phyloP scores from a whole-genome alignment of 2,113 vertebrate species.

The Malaclemys terrapin region DNA sequence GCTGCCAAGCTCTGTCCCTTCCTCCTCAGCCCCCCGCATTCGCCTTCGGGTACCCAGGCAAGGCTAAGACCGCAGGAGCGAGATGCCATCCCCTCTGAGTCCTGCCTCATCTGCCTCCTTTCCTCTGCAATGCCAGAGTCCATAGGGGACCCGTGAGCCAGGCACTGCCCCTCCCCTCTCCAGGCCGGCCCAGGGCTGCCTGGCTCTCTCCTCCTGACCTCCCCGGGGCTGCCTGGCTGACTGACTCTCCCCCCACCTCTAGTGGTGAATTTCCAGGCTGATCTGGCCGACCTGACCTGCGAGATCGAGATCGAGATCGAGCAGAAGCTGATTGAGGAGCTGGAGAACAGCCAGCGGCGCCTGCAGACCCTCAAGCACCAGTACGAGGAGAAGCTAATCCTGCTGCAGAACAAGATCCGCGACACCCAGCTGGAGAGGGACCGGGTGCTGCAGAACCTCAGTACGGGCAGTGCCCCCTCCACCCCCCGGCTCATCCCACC shows the following conservation, averaged over 20 bases:
- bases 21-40: too few relatives aligned
- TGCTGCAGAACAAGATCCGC: slow-evolving; percentile 97
- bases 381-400: slow-evolving; percentile 96
- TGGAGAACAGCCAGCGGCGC: slow-evolving; percentile 96
- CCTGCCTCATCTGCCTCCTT: too few relatives aligned
- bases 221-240: not conserved
- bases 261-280: slow-evolving; percentile 92
- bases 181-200: not conserved
- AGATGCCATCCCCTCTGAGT: too few relatives aligned
- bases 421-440: slow-evolving; percentile 97
- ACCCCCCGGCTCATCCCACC: accelerated
- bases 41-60: too few relatives aligned
- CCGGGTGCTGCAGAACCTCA: slow-evolving; percentile 96
- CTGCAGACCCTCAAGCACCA: slow-evolving; percentile 95
- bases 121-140: too few relatives aligned
- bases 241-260: not conserved
- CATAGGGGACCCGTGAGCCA: too few relatives aligned
- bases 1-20: too few relatives aligned
- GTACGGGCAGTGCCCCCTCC: slow-evolving; percentile 73
- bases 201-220: not conserved
- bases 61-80: too few relatives aligned
- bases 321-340: slow-evolving; percentile 97
- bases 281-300: slow-evolving; percentile 94
- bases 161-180: too few relatives aligned
- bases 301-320: slow-evolving; percentile 99